A percentile compares a stretch with the other conserved stretches of the same genome.
phyloP scores from a whole-genome alignment of 1,140 invertebrate genomes.

The Thaumatotibia leucotreta region DNA sequence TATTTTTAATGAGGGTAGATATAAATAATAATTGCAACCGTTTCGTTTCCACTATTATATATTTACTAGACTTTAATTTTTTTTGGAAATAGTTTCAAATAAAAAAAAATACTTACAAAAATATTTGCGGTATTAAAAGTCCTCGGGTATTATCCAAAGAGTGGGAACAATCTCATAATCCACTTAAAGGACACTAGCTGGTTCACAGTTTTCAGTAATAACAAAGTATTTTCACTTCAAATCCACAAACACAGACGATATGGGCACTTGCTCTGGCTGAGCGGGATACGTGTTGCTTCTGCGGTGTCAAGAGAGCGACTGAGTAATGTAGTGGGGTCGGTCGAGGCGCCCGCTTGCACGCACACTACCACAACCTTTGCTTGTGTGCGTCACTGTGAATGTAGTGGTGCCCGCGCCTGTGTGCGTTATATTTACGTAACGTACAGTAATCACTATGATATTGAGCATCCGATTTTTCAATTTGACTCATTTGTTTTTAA shows the following conservation, averaged over 20 bases:
- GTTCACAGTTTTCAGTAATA: conserved; percentile 54
- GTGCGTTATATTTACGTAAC: conserved; percentile 69
- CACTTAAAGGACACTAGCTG: conserved; percentile 51
- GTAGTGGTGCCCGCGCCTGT: conserved; percentile 20
- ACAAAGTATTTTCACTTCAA: conserved; percentile 49
- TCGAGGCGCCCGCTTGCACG: conserved; percentile 54
- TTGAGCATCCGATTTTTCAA: conserved; percentile 72
- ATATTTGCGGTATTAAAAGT: conserved; percentile 69
- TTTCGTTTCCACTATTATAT: background rate
- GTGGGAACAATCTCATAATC: conserved; percentile 66
- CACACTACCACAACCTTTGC: conserved; percentile 35
- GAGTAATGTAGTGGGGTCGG: conserved; percentile 72
- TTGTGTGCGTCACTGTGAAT: background rate
- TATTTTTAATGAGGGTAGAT: background rate
- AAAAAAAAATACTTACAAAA: conserved; percentile 66
- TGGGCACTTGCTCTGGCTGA: conserved; percentile 47
- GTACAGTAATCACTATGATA: conserved; percentile 66
- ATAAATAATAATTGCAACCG: background rate
- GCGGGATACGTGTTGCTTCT: conserved; percentile 53
- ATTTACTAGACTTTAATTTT: background rate
- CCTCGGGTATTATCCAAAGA: conserved; percentile 72
- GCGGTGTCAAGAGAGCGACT: conserved; percentile 62
- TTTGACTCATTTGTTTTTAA: conserved; percentile 70
- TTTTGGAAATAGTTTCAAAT: background rate
- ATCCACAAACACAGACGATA: conserved; percentile 68